Evolutionary conservation across 2,797 vertebrate genomes (phyloP).

Genomic region (Brachyrhaphis roseni): DNA sequence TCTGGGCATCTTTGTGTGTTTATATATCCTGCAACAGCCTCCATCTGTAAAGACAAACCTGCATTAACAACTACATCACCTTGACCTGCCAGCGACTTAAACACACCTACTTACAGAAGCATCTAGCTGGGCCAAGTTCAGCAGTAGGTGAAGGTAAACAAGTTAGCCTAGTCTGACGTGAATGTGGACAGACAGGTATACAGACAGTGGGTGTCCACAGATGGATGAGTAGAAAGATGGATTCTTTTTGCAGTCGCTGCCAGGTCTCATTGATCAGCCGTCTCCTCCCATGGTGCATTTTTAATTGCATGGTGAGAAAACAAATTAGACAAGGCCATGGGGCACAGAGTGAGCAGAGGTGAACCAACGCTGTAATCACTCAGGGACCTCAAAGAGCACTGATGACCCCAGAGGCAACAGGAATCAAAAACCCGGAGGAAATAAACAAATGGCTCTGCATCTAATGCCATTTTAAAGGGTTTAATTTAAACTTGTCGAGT

Average conservation of each 20-base stretch:
- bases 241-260: conserved; percentile 34
- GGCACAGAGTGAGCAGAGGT: conserved; percentile 37
- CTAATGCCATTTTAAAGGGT: background rate
- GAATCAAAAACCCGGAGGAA: background rate
- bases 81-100: conserved; percentile 15
- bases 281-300: conserved; percentile 47
- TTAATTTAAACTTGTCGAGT: background rate
- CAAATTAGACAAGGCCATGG: conserved; percentile 59
- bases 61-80: conserved; percentile 22
- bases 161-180: conserved; percentile 12
- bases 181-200: conserved; percentile 35
- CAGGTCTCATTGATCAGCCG: conserved; percentile 61
- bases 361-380: conserved; percentile 27
- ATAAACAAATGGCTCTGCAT: background rate
- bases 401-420: background rate
- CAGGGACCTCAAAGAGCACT: conserved; percentile 31
- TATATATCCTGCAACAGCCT: background rate
- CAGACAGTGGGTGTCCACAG: conserved; percentile 36
- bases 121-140: conserved; percentile 21
- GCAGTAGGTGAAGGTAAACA: conserved; percentile 21
- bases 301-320: conserved; percentile 71
- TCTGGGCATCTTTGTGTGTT: background rate
- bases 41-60: conserved; percentile 11
- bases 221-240: conserved; percentile 37
- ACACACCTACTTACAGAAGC: conserved; percentile 1